These are phyloP conservation scores for Struthidea cinerea DNA, from an alignment of 2,113 vertebrate genomes.

Conservation along the genomic window DNA sequence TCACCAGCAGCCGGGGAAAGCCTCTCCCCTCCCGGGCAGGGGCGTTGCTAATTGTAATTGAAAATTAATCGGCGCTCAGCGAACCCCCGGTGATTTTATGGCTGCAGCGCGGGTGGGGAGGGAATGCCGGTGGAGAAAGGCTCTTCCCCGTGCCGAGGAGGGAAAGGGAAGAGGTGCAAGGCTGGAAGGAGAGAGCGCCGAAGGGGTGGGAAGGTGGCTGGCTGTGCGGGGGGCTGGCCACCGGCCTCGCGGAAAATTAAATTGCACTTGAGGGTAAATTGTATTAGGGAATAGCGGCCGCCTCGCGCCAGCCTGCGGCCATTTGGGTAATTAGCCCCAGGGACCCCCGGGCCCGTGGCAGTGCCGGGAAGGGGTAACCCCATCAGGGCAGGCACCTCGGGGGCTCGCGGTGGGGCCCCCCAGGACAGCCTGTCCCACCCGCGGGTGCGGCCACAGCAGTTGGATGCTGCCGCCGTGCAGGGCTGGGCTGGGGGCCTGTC, in stretches of 20 bases:
- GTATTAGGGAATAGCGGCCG: slow-evolving; percentile 92
- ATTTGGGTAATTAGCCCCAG: slow-evolving; percentile 90
- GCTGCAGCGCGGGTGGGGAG: not conserved
- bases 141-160: not conserved
- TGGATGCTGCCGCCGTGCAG: rapidly evolving
- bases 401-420: not conserved
- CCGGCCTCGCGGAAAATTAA: slow-evolving; percentile 87
- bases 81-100: not conserved
- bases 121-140: not conserved
- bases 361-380: not conserved
- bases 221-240: slow-evolving; percentile 63
- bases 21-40: not conserved
- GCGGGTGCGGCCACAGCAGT: rapidly evolving
- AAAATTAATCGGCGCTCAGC: not conserved
- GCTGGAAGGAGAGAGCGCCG: not conserved
- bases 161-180: not conserved
- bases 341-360: not conserved
- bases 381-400: not conserved
- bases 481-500: not conserved
- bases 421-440: rapidly evolving
- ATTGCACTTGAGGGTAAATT: slow-evolving; percentile 98
- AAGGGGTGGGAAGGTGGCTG: slow-evolving; percentile 55
- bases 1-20: slow-evolving; percentile 60
- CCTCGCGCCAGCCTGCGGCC: slow-evolving; percentile 86
- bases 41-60: not conserved